These are phyloP conservation scores for Calyptomena viridis DNA, from an alignment of 2,113 vertebrate species.

Conservation along the genomic window DNA sequence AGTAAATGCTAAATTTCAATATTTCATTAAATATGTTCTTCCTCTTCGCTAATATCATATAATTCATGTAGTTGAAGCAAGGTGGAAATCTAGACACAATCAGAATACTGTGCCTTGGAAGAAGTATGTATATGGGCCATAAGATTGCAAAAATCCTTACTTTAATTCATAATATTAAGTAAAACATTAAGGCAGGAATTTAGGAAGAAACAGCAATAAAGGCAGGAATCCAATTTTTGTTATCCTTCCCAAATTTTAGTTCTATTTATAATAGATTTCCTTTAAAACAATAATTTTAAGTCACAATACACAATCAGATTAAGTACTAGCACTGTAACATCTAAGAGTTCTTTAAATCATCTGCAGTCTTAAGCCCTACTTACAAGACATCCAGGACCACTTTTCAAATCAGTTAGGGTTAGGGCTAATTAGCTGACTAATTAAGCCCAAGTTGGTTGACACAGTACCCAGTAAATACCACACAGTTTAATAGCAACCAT, in stretches of 20 bases:
- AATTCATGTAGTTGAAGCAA: neutral
- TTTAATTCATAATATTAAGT: too few species aligned
- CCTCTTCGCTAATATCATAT: neutral
- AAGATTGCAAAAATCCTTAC: too few species aligned
- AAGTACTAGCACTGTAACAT: too few species aligned
- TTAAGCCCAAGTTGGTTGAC: neutral
- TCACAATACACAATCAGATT: neutral
- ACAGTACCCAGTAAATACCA: neutral
- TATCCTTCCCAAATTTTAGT: neutral
- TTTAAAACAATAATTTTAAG: neutral
- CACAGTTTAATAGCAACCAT: neutral
- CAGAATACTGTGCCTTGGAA: neutral
- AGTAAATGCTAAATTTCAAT: neutral
- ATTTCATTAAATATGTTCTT: neutral
- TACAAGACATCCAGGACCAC: neutral
- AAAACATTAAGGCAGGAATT: neutral
- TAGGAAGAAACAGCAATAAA: neutral
- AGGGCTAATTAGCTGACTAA: neutral
- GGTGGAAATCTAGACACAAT: neutral
- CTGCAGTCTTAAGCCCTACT: neutral
- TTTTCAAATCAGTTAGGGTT: neutral
- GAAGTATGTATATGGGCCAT: neutral
- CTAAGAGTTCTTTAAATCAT: neutral
- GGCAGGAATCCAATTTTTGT: neutral
- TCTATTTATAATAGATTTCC: neutral